These are phyloP conservation scores for Alexandromys fortis DNA, from an alignment of 2,113 vertebrate genomes.

Conservation along the genomic window DNA sequence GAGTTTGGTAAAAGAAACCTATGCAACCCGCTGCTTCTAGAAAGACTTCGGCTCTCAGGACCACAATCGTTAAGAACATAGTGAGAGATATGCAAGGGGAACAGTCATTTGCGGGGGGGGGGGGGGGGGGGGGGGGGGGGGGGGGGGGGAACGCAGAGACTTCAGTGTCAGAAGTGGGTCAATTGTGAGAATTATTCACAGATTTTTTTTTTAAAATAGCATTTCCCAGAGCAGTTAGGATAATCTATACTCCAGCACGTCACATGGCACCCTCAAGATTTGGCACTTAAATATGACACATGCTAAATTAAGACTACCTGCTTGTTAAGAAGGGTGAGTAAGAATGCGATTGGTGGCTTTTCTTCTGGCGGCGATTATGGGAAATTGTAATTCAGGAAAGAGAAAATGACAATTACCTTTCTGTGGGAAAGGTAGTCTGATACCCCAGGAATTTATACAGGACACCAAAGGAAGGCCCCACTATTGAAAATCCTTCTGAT, in stretches of 20 bases:
- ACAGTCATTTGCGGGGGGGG: slow-evolving; percentile 32
- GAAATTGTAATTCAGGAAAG: slow-evolving; percentile 81
- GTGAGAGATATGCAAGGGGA: slow-evolving; percentile 58
- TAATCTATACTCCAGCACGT: slow-evolving; percentile 72
- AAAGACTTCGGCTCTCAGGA: slow-evolving; percentile 48
- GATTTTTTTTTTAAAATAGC: slow-evolving; percentile 62
- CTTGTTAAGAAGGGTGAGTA: slow-evolving; percentile 69
- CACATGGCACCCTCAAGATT: slow-evolving; percentile 56
- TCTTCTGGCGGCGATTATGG: slow-evolving; percentile 79
- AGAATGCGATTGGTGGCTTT: slow-evolving; percentile 73
- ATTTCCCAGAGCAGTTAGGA: slow-evolving; percentile 64
- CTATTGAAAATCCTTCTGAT: slow-evolving; percentile 1
- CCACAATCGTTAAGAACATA: slow-evolving; percentile 54
- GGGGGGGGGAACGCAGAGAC: no score
- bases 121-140: no score
- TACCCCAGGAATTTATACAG: slow-evolving; percentile 79
- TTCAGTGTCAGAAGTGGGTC: slow-evolving; percentile 53
- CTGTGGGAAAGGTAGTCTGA: slow-evolving; percentile 79
- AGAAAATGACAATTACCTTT: slow-evolving; percentile 75
- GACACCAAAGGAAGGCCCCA: slow-evolving; percentile 68
- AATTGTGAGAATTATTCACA: slow-evolving; percentile 67
- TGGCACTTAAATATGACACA: slow-evolving; percentile 71
- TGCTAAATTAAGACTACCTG: slow-evolving; percentile 74
- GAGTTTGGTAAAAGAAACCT: slow-evolving; percentile 17
- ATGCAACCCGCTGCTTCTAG: not conserved